phyloP scores from a whole-genome alignment of 2,888 invertebrate genomes.

The Eupeodes luniger region DNA sequence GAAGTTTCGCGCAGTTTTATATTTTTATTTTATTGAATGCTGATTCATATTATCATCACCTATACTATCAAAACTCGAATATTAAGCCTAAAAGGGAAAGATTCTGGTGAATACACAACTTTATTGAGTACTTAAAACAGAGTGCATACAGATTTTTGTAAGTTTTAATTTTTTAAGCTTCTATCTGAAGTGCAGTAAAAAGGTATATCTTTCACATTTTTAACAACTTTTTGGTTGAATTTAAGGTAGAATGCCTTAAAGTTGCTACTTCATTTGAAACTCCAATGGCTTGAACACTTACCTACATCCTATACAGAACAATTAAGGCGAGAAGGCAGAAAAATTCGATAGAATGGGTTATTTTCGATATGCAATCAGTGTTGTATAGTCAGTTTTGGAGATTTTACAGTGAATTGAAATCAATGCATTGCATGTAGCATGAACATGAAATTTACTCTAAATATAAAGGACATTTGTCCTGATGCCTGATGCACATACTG shows the following conservation, averaged over 20 bases:
- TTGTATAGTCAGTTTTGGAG: slow-evolving; percentile 71
- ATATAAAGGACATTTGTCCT: slow-evolving; percentile 74
- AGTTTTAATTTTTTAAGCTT: no score
- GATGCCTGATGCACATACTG: slow-evolving; percentile 22
- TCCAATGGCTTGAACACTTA: background rate
- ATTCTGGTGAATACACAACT: no score
- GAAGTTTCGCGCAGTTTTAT: slow-evolving; percentile 13
- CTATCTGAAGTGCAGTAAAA: no score
- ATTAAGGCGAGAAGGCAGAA: slow-evolving; percentile 69
- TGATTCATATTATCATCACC: background rate
- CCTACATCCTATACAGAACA: slow-evolving; percentile 49
- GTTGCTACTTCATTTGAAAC: slow-evolving; percentile 39
- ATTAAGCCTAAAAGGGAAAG: no score
- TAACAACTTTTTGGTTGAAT: background rate
- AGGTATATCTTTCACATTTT: no score
- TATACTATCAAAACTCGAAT: no score
- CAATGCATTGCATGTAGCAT: slow-evolving; percentile 68
- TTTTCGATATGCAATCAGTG: slow-evolving; percentile 71
- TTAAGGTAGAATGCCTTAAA: slow-evolving; percentile 9
- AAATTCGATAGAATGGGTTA: slow-evolving; percentile 30
- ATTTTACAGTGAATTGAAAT: slow-evolving; percentile 74
- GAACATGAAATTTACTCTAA: slow-evolving; percentile 72
- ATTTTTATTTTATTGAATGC: background rate
- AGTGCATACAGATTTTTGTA: no score
- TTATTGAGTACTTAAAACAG: no score